These are phyloP conservation scores for Pseudorhiza aurosa DNA, from an alignment of 30 jellyfish, hydroid and myxozoan species.

Conservation along the genomic window DNA sequence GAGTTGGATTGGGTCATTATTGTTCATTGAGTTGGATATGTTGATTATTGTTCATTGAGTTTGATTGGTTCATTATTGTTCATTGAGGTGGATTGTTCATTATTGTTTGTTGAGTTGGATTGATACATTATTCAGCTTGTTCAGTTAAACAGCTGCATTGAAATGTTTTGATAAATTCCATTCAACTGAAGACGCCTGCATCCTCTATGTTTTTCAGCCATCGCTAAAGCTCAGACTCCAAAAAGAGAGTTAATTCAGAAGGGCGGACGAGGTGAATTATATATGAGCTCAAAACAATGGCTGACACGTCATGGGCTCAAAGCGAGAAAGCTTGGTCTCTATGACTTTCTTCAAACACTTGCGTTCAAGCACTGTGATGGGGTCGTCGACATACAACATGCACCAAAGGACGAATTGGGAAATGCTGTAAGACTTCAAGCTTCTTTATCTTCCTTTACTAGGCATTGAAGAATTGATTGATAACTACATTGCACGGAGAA, in stretches of 20 bases:
- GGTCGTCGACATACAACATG: constrained; percentile 69
- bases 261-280: constrained; percentile 65
- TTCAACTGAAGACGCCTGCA: no score
- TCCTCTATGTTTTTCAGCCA: constrained; percentile 17
- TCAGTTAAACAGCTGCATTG: no score
- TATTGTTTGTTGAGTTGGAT: no score
- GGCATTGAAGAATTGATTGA: background rate
- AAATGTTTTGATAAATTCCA: no score
- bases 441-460: no score
- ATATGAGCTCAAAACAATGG: constrained; percentile 95
- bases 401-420: constrained; percentile 59
- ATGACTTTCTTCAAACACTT: constrained; percentile 69
- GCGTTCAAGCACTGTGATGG: constrained; percentile 91
- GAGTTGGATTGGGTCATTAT: no score
- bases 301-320: constrained; percentile 79
- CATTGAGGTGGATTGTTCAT: no score
- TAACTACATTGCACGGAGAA: background rate
- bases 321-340: constrained; percentile 62
- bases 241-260: constrained; percentile 15
- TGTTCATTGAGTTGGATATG: no score
- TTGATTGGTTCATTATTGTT: no score
- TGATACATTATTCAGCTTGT: no score
- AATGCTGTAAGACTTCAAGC: constrained; percentile 35
- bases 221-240: constrained; percentile 45
- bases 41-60: no score